Evolutionary conservation across 2,888 invertebrate genomes (phyloP).

Genomic region (Pheosia tremula): DNA sequence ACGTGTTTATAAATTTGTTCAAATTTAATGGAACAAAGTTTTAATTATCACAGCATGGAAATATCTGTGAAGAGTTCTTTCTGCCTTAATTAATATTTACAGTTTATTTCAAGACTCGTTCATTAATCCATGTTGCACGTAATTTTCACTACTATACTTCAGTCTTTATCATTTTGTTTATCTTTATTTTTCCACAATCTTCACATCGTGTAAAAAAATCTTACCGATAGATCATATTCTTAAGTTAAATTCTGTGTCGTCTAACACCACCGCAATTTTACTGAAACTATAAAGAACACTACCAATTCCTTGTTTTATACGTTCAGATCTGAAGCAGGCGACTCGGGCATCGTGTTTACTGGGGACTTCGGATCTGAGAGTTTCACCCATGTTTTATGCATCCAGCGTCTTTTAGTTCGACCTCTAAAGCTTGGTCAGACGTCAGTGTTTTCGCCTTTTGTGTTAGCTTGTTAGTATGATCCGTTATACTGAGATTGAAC

Average conservation of each 20-base stretch:
- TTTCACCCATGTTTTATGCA: slow-evolving; percentile 49
- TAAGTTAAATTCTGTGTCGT: background rate
- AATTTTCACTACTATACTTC: too few relatives aligned
- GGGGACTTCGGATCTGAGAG: slow-evolving; percentile 34
- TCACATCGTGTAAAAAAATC: background rate
- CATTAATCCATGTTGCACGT: too few relatives aligned
- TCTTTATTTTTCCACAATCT: background rate
- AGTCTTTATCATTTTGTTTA: too few relatives aligned
- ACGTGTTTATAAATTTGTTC: background rate
- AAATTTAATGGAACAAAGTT: too few relatives aligned
- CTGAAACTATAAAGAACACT: slow-evolving; percentile 3
- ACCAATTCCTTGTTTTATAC: slow-evolving; percentile 30
- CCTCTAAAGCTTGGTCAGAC: slow-evolving; percentile 15
- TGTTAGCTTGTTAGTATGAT: slow-evolving; percentile 5
- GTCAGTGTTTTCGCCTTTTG: slow-evolving; percentile 14
- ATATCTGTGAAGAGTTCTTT: too few relatives aligned
- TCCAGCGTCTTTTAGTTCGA: slow-evolving; percentile 26
- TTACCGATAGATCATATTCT: background rate
- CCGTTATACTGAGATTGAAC: background rate
- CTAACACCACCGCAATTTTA: background rate
- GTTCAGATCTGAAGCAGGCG: slow-evolving; percentile 27
- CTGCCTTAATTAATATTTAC: too few relatives aligned
- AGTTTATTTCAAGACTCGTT: too few relatives aligned
- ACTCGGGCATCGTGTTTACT: slow-evolving; percentile 26
- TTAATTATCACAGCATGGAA: too few relatives aligned